phyloP scores from a whole-genome alignment of 2,888 invertebrate genomes.

The Dascillus cervinus region DNA sequence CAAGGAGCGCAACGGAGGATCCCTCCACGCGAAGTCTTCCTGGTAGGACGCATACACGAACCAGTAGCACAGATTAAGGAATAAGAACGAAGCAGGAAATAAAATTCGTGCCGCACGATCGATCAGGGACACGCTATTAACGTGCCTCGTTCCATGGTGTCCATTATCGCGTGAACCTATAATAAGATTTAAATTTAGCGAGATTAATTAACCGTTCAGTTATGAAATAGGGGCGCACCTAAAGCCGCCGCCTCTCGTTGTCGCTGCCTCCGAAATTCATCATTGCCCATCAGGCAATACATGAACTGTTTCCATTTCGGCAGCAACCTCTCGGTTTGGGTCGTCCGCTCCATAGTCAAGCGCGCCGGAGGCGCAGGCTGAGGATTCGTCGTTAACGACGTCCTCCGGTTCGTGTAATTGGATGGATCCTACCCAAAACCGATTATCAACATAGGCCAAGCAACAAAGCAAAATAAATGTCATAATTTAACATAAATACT shows the following conservation, averaged over 20 bases:
- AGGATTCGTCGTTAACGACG: constrained; percentile 23
- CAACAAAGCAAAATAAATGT: too few relatives aligned
- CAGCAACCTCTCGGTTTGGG: constrained; percentile 69
- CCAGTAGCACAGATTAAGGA: constrained; percentile 89
- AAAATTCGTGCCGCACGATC: constrained; percentile 73
- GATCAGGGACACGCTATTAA: constrained; percentile 82
- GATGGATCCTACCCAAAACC: constrained; percentile 40
- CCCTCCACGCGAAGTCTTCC: constrained; percentile 67
- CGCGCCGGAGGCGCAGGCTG: constrained; percentile 38
- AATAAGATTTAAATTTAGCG: too few relatives aligned
- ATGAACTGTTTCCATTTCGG: constrained; percentile 74
- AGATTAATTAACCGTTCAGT: too few relatives aligned
- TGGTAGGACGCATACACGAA: constrained; percentile 72
- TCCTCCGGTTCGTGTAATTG: constrained; percentile 36
- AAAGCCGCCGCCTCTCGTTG: constrained; percentile 65
- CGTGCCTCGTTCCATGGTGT: constrained; percentile 49
- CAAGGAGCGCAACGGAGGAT: constrained; percentile 53
- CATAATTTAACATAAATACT: too few relatives aligned
- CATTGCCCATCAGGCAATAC: constrained; percentile 73
- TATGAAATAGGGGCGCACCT: too few relatives aligned
- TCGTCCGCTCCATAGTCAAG: constrained; percentile 72
- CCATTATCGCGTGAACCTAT: constrained; percentile 38
- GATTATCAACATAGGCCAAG: neutral
- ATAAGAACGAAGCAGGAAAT: constrained; percentile 78
- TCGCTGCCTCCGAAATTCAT: constrained; percentile 63